Evolutionary conservation across 2,113 vertebrate species (phyloP), one percentile per base, ranked within the genome.

Genomic region (Corydoras maculifer): DNA sequence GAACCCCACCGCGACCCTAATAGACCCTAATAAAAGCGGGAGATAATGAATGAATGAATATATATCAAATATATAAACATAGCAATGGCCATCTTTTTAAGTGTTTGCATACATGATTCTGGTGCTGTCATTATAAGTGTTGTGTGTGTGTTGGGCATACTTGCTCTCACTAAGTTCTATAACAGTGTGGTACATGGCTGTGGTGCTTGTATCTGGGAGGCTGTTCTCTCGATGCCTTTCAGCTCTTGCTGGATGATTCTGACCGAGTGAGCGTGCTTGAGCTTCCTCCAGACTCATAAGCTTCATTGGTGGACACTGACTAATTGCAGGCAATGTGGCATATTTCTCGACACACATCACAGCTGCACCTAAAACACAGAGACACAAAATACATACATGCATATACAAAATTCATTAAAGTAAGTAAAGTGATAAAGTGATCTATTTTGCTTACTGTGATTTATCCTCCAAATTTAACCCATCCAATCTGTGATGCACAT

Each of bases 281-380:
- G 96, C 96, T 83, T 99, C 96, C 75, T 99, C 94, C 75, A 99
- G 88, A 76, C 93, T 97, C 87, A 98, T 92, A 79, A 99, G 83
- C 75, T 99, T 99, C 96, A 99, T 98, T 0, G 94, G 93, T 29
- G 91, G 83, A 62, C 86, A 77, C 68, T 87, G 86, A 13, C 91
- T 87, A 63, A 88, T 86, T 0, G 92, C 90, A 0, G 94, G 93
- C 32, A 98, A 87, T 0, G 91, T 94, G 79, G 94, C 86, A 6
- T 93, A 97, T 77, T 94, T 95, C 82, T 88, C 87, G 65, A 90
- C 84, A 75, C 88, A 89, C 79, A 73, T 84, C 0, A 88, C 82
- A 70, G 81, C n/a, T 0, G 76, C 85, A 65, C 91, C 93, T 94
- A 78, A 7, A 25, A 55, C 59, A 18, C 53, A 49, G 25, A 10